These are phyloP conservation scores for Beaufortia kweichowensis DNA, from an alignment of 2,113 vertebrate genomes.

Conservation along the genomic window DNA sequence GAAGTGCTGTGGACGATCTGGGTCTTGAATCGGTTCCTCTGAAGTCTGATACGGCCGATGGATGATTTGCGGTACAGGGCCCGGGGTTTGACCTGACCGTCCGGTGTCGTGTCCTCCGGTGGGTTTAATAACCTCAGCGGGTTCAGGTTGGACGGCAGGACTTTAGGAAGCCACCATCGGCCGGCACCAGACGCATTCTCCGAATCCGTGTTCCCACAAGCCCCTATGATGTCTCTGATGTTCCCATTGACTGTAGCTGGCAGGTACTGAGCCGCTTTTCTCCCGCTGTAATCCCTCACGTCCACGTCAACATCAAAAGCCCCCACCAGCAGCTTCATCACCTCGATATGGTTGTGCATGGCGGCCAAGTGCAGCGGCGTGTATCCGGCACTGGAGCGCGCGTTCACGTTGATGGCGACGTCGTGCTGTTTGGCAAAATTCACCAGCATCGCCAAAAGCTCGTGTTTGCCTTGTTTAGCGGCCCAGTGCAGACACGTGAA, in stretches of 20 bases:
- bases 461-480: slow-evolving; percentile 89
- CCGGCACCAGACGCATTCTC: slow-evolving; percentile 63
- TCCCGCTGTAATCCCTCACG: slow-evolving; percentile 91
- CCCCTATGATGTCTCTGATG: slow-evolving; percentile 81
- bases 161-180: slow-evolving; percentile 84
- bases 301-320: slow-evolving; percentile 91
- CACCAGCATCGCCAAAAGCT: slow-evolving; percentile 85
- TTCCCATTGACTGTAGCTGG: slow-evolving; percentile 68
- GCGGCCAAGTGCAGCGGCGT: slow-evolving; percentile 92
- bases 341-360: slow-evolving; percentile 89
- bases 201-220: slow-evolving; percentile 68
- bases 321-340: slow-evolving; percentile 88
- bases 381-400: slow-evolving; percentile 86
- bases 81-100: slow-evolving; percentile 65
- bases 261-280: slow-evolving; percentile 88
- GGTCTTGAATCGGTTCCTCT: slow-evolving; percentile 86
- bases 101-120: slow-evolving; percentile 63
- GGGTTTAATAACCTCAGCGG: slow-evolving; percentile 77
- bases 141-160: slow-evolving; percentile 84
- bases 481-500: slow-evolving; percentile 97
- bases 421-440: slow-evolving; percentile 81
- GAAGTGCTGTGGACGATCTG: slow-evolving; percentile 93
- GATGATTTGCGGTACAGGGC: slow-evolving; percentile 82
- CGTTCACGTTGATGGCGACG: slow-evolving; percentile 84
- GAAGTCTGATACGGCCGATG: slow-evolving; percentile 83